Conservation (phyloP, 2,113 vertebrate species). For the Mungos mungo region DNA sequence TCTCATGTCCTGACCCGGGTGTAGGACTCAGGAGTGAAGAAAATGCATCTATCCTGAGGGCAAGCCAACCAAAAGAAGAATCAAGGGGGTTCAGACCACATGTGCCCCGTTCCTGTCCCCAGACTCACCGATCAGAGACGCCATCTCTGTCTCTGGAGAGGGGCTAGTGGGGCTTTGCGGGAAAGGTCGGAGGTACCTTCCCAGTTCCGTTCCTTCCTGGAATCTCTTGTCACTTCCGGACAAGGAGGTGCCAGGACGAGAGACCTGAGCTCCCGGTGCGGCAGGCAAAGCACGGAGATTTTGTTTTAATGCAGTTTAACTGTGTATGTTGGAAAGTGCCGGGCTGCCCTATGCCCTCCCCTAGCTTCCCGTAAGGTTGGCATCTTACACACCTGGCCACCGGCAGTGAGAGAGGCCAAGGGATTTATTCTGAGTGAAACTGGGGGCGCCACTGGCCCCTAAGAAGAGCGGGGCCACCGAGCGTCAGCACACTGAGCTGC, state of each 20-base stretch:
- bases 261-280: rapidly evolving
- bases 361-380: rapidly evolving
- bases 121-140: not conserved
- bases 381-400: rapidly evolving
- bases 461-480: not conserved
- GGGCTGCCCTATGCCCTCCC: too few relatives aligned
- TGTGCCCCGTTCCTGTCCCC: not conserved
- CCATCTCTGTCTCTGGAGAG: not conserved
- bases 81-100: not conserved
- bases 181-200: not conserved
- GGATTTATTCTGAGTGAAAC: not conserved
- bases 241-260: too few relatives aligned
- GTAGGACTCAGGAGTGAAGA: not conserved
- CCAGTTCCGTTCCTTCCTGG: not conserved
- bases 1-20: not conserved
- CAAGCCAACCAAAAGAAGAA: not conserved
- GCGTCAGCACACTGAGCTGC: rapidly evolving
- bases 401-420: rapidly evolving
- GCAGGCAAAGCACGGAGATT: rapidly evolving
- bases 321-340: not conserved
- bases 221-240: not conserved
- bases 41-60: not conserved
- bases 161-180: not conserved
- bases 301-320: not conserved
- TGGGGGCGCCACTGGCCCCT: rapidly evolving